phyloP scores from a whole-genome alignment of 2,797 vertebrate species.

The Ispidina picta region DNA sequence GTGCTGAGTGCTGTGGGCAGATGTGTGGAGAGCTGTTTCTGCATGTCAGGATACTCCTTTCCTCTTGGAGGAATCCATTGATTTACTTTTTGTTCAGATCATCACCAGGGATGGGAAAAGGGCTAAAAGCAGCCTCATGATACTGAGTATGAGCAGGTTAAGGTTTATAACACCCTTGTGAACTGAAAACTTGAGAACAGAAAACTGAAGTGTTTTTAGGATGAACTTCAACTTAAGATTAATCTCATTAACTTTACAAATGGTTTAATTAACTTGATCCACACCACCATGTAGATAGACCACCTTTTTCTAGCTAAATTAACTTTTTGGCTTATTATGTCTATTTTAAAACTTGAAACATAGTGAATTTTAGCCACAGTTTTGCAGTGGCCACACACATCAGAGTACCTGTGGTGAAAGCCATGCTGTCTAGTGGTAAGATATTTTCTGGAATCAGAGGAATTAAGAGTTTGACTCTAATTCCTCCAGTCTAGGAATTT shows the following conservation, averaged over 20 bases:
- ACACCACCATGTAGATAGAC: background rate
- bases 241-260: background rate
- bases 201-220: background rate
- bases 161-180: background rate
- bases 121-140: background rate
- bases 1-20: background rate
- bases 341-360: background rate
- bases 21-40: background rate
- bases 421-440: background rate
- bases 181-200: background rate
- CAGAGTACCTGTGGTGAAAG: background rate
- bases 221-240: background rate
- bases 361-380: background rate
- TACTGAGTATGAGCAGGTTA: background rate
- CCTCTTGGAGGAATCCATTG: background rate
- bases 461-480: background rate
- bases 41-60: background rate
- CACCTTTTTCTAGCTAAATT: background rate
- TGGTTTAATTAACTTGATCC: background rate
- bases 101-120: background rate
- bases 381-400: background rate
- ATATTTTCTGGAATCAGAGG: background rate
- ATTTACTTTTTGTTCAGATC: background rate
- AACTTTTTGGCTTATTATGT: background rate
- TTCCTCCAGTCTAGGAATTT: background rate